Conservation (phyloP, 2,888 invertebrate species). For the Schrankia costaestrigalis region DNA sequence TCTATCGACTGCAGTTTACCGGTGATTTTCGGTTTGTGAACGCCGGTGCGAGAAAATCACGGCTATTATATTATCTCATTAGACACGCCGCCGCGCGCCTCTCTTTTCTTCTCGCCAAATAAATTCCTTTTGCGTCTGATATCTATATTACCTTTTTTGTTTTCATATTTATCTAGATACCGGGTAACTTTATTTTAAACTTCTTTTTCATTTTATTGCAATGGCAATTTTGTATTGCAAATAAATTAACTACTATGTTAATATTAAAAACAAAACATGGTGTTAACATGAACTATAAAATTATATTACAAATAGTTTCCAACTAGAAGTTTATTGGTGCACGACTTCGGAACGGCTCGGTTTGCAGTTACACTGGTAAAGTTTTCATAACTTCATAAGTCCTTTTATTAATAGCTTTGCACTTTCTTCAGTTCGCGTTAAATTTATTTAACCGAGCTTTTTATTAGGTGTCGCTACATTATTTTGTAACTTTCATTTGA, state of each 20-base stretch:
- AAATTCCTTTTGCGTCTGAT: slow-evolving; percentile 67
- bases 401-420: slow-evolving; percentile 72
- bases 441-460: slow-evolving; percentile 24
- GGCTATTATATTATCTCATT: slow-evolving; percentile 80
- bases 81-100: slow-evolving; percentile 67
- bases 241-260: not conserved
- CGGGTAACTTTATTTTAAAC: too few relatives aligned
- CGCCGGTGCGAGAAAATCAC: slow-evolving; percentile 67
- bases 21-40: slow-evolving; percentile 69
- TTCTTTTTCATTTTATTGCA: too few relatives aligned
- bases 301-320: slow-evolving; percentile 74
- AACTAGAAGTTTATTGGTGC: slow-evolving; percentile 72
- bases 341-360: slow-evolving; percentile 62
- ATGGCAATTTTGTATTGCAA: too few relatives aligned
- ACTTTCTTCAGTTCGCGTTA: slow-evolving; percentile 45
- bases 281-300: slow-evolving; percentile 58
- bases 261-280: slow-evolving; percentile 29
- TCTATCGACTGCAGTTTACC: slow-evolving; percentile 67
- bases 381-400: slow-evolving; percentile 73
- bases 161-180: slow-evolving; percentile 30
- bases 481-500: slow-evolving; percentile 9
- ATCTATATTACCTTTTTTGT: slow-evolving; percentile 58
- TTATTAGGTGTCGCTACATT: slow-evolving; percentile 16
- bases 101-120: slow-evolving; percentile 66
- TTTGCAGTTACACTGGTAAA: slow-evolving; percentile 60